Evolutionary conservation across 2,888 invertebrate species (phyloP).

Genomic region (Nomada ruficornis): DNA sequence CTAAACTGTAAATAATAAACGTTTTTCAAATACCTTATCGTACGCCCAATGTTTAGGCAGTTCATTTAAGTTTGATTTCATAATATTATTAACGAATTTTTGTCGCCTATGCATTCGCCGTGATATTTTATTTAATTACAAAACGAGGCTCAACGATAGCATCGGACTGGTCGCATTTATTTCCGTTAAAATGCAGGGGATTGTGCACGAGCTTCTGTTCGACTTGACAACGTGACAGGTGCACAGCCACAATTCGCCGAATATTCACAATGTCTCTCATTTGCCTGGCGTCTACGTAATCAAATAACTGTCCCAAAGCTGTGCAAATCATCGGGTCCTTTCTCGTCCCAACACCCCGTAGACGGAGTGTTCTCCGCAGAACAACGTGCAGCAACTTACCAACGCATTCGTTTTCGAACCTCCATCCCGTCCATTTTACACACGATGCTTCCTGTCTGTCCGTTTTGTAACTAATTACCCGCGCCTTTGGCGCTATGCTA

Average conservation of each 20-base stretch:
- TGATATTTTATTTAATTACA: too few species aligned
- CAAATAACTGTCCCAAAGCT: constrained; percentile 44
- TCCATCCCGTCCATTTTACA: not conserved
- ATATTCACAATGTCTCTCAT: constrained; percentile 45
- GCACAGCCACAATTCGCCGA: constrained; percentile 27
- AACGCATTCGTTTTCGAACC: not conserved
- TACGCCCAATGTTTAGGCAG: too few species aligned
- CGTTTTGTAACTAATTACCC: constrained; percentile 6
- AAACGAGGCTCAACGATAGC: too few species aligned
- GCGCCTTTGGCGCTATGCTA: constrained; percentile 23
- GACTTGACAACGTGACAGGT: constrained; percentile 15
- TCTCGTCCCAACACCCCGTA: constrained; percentile 10
- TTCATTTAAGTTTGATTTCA: too few species aligned
- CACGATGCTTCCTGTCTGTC: not conserved
- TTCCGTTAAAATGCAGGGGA: constrained; percentile 28
- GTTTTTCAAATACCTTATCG: too few species aligned
- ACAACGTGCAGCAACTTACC: not conserved
- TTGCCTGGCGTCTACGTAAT: constrained; percentile 35
- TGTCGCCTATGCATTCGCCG: too few species aligned
- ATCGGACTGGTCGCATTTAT: not conserved
- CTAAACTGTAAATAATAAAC: too few species aligned
- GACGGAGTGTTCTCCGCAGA: not conserved
- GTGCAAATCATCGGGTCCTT: constrained; percentile 27
- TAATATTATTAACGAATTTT: too few species aligned
- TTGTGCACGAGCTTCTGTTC: constrained; percentile 11